These are phyloP conservation scores for Rhombomys opimus DNA, from an alignment of 2,113 vertebrate genomes.

Conservation along the genomic window DNA sequence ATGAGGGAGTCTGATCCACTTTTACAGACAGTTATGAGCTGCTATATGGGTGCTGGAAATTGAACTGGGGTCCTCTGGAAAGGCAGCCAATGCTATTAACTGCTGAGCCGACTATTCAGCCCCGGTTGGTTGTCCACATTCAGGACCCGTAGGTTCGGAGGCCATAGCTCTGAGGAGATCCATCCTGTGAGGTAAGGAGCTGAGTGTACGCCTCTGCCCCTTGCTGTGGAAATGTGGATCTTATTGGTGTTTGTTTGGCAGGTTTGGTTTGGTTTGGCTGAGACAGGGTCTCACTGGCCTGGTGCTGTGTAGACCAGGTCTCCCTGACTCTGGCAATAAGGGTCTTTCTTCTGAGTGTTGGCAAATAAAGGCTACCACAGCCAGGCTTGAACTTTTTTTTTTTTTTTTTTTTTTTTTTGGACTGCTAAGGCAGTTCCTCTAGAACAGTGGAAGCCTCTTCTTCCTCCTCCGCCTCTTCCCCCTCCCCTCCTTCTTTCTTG, in stretches of 20 bases:
- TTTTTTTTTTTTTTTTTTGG: background rate
- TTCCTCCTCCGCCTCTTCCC: background rate
- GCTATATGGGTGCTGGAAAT: too few species aligned
- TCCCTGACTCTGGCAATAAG: background rate
- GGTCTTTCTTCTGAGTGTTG: background rate
- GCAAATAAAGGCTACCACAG: too few species aligned
- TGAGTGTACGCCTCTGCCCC: background rate
- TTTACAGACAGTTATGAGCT: too few species aligned
- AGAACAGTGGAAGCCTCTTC: background rate
- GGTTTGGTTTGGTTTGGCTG: background rate
- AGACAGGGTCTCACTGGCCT: background rate
- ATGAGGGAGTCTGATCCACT: too few species aligned
- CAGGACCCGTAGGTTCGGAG: background rate
- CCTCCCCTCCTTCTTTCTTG: background rate
- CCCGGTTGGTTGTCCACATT: background rate
- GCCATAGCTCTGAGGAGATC: background rate
- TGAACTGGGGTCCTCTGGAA: too few species aligned
- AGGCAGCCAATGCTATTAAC: too few species aligned
- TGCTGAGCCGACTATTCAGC: too few species aligned
- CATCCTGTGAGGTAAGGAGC: background rate
- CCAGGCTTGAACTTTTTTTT: background rate
- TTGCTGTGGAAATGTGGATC: background rate
- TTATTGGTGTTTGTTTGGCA: background rate
- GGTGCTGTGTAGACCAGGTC: background rate
- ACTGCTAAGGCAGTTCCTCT: background rate